Base-by-base conservation (phyloP, 2,797 vertebrate species). In the Denticeps clupeoides region DNA sequence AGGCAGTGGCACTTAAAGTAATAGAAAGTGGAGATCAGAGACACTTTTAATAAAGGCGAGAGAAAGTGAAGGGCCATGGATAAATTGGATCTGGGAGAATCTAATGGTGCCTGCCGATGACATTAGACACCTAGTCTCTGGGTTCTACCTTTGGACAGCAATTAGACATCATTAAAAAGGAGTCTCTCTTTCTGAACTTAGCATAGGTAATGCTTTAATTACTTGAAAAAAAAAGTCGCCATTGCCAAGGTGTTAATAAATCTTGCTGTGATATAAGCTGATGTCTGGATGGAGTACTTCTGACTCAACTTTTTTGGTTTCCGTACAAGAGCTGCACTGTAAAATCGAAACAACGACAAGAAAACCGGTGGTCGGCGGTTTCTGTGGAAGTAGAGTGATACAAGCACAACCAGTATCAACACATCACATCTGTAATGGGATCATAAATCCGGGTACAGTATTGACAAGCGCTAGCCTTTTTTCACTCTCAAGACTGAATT, bases 151-250 rank as follows among this genome's bases (percentile, higher is more conserved):
- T 45, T 47, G 46, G 45, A 58, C 58, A 43, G 55, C 61, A 70
- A 72, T 74, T 71, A 68, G 49, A 52, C 61, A 45, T 48, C 59
- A 66, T 58, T 55, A 56, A 16, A 50, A 40, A 44, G 48, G 51
- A 28, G 38, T 48, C 58, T 48, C 58, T 58, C 45, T 60, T 56
- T 49, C 58, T 25, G 22, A 57, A 58, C 45, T 58, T 47, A 37
- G 50, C 12, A 32, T 7, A 12, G 57, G 55, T 65, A 56, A 59
- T 51, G 42, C 56, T 55, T 56, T 62, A 69, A 58, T 55, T 60
- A 41, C 43, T 29, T 57, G 75, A 81, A 80, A 79, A 81, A 82
- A 79, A 81, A 84, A 60, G 31, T 45, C 31, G 15, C 31, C 64
- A 16, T 27, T 4, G 8, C 41, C 45, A 19, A 41, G 15, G 41